Evolutionary conservation across 2,888 invertebrate genomes (phyloP).

Genomic region (Ethmia dodecea): DNA sequence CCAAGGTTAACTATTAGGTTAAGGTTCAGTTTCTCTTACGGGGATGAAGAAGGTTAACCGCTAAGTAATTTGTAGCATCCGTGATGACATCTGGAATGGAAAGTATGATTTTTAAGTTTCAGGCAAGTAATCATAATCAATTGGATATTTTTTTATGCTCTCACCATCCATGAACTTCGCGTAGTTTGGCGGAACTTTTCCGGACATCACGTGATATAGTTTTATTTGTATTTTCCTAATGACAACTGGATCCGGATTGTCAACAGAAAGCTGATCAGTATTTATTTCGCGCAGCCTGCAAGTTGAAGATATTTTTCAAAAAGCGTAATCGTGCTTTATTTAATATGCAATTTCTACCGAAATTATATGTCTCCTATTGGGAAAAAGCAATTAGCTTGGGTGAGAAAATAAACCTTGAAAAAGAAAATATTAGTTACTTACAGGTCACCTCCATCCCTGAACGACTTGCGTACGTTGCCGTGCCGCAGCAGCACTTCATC

Average conservation of each 20-base stretch:
- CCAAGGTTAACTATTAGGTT: too few species aligned
- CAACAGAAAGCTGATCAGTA: conserved; percentile 42
- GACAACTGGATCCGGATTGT: conserved; percentile 50
- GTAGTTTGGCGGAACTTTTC: conserved; percentile 27
- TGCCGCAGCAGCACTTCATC: conserved; percentile 50
- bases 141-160: too few species aligned
- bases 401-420: neutral
- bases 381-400: too few species aligned
- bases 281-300: conserved; percentile 48
- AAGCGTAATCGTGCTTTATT: too few species aligned
- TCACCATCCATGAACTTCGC: conserved; percentile 43
- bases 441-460: too few species aligned
- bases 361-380: too few species aligned
- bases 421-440: neutral
- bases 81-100: conserved; percentile 53
- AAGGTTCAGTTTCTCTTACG: too few species aligned
- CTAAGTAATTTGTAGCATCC: conserved; percentile 52
- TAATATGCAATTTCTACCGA: too few species aligned
- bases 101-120: neutral
- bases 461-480: conserved; percentile 49
- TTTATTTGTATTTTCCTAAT: conserved; percentile 59
- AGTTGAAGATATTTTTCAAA: too few species aligned
- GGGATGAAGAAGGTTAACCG: conserved; percentile 48
- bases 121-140: neutral
- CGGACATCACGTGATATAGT: conserved; percentile 40